phyloP scores from a whole-genome alignment of 2,113 vertebrate genomes.

The Holacanthus passer region DNA sequence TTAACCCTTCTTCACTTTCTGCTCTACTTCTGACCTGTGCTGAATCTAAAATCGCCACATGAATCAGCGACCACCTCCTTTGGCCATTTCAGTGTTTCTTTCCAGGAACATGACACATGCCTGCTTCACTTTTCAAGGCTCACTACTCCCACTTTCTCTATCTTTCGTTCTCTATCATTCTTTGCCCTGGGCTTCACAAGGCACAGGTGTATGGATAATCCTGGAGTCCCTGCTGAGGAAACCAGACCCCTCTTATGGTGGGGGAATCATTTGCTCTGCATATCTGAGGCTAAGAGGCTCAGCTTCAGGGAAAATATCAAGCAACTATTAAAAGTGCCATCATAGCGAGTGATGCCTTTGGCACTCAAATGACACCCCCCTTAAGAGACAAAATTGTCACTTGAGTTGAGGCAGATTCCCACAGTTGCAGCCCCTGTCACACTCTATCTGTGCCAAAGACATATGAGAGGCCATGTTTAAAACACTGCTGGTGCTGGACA shows the following conservation, averaged over 20 bases:
- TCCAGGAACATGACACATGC: slow-evolving; percentile 55
- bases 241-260: slow-evolving; percentile 30
- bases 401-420: slow-evolving; percentile 45
- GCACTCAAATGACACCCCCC: slow-evolving; percentile 28
- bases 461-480: slow-evolving; percentile 37
- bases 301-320: slow-evolving; percentile 40
- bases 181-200: slow-evolving; percentile 27
- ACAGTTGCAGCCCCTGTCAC: slow-evolving; percentile 51
- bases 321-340: slow-evolving; percentile 33
- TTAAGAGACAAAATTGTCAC: slow-evolving; percentile 48
- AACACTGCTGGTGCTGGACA: slow-evolving; percentile 34
- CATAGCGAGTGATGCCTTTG: slow-evolving; percentile 35
- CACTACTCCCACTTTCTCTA: slow-evolving; percentile 28
- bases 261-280: slow-evolving; percentile 34
- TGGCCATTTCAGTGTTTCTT: slow-evolving; percentile 62
- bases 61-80: slow-evolving; percentile 58
- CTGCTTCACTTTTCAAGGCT: slow-evolving; percentile 52
- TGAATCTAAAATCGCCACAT: slow-evolving; percentile 31
- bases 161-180: slow-evolving; percentile 14
- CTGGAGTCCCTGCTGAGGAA: slow-evolving; percentile 45
- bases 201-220: slow-evolving; percentile 68
- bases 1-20: slow-evolving; percentile 4
- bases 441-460: slow-evolving; percentile 53
- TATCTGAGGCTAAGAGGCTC: slow-evolving; percentile 35
- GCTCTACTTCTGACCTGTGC: slow-evolving; percentile 18